Conservation (phyloP, 2,113 vertebrate genomes). For the Mola mola region DNA sequence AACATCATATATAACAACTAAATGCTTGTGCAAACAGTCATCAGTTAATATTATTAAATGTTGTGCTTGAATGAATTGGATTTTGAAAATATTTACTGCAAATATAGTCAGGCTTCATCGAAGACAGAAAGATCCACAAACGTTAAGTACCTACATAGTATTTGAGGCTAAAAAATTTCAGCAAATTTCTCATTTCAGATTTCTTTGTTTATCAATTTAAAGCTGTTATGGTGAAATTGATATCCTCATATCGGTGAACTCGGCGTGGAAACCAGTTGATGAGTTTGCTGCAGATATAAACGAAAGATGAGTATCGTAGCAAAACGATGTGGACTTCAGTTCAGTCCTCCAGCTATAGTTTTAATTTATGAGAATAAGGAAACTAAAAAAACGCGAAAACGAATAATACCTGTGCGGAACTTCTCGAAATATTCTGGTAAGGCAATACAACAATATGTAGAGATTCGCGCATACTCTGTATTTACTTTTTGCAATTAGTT, state of each 20-base stretch:
- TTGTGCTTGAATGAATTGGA: too few relatives aligned
- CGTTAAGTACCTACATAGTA: background rate
- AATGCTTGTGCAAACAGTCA: too few relatives aligned
- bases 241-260: too few relatives aligned
- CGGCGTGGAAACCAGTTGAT: too few relatives aligned
- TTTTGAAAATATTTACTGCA: background rate
- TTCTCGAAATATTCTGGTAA: slow-evolving; percentile 91
- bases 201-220: too few relatives aligned
- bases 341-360: slow-evolving; percentile 89
- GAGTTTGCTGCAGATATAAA: background rate
- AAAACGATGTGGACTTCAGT: slow-evolving; percentile 90
- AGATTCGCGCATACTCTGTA: background rate
- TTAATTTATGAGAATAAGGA: slow-evolving; percentile 84
- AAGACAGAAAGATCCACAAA: background rate
- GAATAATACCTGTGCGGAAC: slow-evolving; percentile 90
- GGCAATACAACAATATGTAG: background rate
- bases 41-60: too few relatives aligned
- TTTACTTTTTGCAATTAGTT: background rate
- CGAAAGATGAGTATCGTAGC: slow-evolving; percentile 81
- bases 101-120: slow-evolving; percentile 13
- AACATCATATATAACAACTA: too few relatives aligned
- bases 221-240: too few relatives aligned
- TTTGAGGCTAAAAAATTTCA: background rate
- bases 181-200: background rate
- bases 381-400: slow-evolving; percentile 82